Base-by-base conservation (phyloP, 2,113 vertebrate species). In the Urocolius indicus region DNA sequence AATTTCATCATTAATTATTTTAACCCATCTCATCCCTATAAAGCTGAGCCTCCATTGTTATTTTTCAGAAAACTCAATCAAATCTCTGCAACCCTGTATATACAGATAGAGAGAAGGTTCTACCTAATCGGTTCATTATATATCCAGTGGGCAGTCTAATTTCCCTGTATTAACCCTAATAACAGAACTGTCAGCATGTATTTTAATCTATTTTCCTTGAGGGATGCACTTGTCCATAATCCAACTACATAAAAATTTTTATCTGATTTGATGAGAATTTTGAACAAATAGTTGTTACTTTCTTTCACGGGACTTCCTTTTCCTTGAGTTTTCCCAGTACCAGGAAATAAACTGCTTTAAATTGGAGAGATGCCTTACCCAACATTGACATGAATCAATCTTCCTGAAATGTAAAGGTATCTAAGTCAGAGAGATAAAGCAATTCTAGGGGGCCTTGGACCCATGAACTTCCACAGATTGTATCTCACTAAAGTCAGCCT, bases 21-120 rank as follows among this genome's bases (percentile, higher is more conserved):
- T 90, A 87, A 79, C 49, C 34, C 73, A 38, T n/a, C 49, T 76
- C 43, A 75, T 66, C 52, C 19, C 19, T 84, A 59, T 72, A 59
- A 63, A 65, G 67, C 20, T 75, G 27, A 87, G 55, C 48, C 13
- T 51, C 38, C 45, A 18, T 76, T 94, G 72, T 66, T 78, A 34
- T 85, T 78, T 94, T 96, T 90, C 59, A 84, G 20, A 32, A 55
- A 92, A 83, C 38, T 77, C 92, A 88, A 82, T 77, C 72, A 82
- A 80, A 89, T 89, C n/a, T 76, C 83, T 88, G n/a, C 45, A 87
- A 10, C 13, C 30, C 41, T 52, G 2, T 69, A 30, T 41, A 36
- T 65, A 51, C 43, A 87, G 69, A 22, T 89, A 63, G 48, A 81
- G 45, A 87, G 87, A 83, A 83, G 58, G 65, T 55, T 78, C 66